Evolutionary conservation across 2,113 vertebrate genomes (phyloP), one percentile per base, ranked within the genome.

Genomic region (Phodopus roborovskii): DNA sequence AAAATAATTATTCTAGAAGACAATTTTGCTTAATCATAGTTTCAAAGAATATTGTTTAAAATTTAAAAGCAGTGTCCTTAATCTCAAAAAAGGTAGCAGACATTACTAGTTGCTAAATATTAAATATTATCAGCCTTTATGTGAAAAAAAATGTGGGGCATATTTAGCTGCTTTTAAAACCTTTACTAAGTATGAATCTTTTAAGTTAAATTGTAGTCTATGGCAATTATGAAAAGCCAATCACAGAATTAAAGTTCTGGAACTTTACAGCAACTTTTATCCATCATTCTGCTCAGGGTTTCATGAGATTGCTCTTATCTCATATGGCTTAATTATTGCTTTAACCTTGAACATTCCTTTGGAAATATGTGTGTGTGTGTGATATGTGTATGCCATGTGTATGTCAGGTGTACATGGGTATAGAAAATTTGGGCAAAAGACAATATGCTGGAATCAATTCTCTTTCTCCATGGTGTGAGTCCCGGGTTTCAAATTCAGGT

Each of bases 1-100:
- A 62, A 26, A 50, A 70, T 75, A 68, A 26, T 77, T 96, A 28
- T 11, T 75, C 45, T 53, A 78, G 12, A 33, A 70, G 60, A 81
- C 42, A 36, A 13, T 2, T 45, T 10, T 68, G 42, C 24, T 66
- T 94, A 93, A 74, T 82, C 39, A 62, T 30, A 17, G 53, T 60
- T 95, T 33, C 81, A 42, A 94, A 97, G 91, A 92, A 97, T 78
- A 79, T 12, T 56, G 22, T 91, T 56, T 77, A 58, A 82, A 22
- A 84, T 60, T 12, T 87, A 45, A 39, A 83, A 36, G 30, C 30
- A 50, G 42, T 93, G 3, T 53, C 62, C 4, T 92, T 95, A 95
- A 88, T 95, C 30, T 96, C 77, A 90, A 95, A 42, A 87, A 39
- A 91, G 30, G 50, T 26, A 90, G 17, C 91, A 96, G 82, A 91